A percentile compares a stretch with the other conserved stretches of the same genome.
Evolutionary conservation across 2,113 vertebrate species (phyloP).

Genomic region (Gorsachius goisagi): DNA sequence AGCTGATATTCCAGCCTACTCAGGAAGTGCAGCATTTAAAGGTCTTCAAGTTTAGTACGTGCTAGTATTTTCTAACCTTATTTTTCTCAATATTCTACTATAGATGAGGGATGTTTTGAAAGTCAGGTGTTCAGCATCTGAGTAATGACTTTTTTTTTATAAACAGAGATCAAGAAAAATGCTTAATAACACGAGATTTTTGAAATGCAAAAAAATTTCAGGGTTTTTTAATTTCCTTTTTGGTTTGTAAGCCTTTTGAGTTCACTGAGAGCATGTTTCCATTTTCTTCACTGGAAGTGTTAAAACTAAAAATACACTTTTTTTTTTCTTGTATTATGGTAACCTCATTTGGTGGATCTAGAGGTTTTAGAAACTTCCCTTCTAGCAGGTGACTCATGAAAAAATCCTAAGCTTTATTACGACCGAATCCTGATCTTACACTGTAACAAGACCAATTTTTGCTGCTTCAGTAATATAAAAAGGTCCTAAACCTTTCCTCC

Average conservation of each 20-base stretch:
- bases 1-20: not conserved
- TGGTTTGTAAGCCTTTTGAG: not conserved
- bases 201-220: not conserved
- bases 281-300: not conserved
- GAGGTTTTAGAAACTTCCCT: not conserved
- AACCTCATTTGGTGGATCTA: not conserved
- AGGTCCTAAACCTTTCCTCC: not conserved
- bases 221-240: not conserved
- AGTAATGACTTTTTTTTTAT: not conserved
- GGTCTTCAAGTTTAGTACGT: not conserved
- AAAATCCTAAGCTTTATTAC: not conserved
- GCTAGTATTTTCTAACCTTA: not conserved
- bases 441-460: not conserved
- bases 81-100: not conserved
- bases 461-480: not conserved
- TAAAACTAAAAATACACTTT: not conserved
- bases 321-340: not conserved
- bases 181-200: not conserved
- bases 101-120: not conserved
- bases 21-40: not conserved
- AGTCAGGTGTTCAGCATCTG: not conserved
- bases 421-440: not conserved
- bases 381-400: not conserved
- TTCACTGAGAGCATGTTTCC: not conserved
- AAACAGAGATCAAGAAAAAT: not conserved